A percentile compares a stretch with the other conserved stretches of the same genome.
Conservation (phyloP, 1,140 invertebrate genomes). For the Bombus picipes region DNA sequence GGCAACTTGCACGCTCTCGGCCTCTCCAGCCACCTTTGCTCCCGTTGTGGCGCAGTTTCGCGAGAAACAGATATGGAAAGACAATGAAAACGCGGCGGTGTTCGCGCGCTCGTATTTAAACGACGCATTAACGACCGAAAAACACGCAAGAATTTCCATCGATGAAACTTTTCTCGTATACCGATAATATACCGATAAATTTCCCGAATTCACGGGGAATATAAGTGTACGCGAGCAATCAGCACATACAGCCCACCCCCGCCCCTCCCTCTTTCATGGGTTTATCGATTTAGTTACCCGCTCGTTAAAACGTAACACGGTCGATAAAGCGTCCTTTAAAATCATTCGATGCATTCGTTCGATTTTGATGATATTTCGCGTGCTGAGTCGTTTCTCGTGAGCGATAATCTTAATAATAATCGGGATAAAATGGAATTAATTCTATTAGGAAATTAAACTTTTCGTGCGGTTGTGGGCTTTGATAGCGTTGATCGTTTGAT, state of each 20-base stretch:
- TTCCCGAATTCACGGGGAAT: neutral
- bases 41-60: no score
- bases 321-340: constrained; percentile 32
- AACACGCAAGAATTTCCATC: constrained; percentile 5
- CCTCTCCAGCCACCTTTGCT: neutral
- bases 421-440: neutral
- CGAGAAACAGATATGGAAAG: neutral
- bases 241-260: neutral
- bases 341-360: neutral
- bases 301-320: constrained; percentile 36
- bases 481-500: no score
- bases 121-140: neutral
- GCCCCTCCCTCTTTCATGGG: neutral
- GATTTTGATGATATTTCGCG: no score
- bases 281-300: constrained; percentile 39
- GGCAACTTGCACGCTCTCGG: neutral
- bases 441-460: constrained; percentile 24
- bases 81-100: neutral
- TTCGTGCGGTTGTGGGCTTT: no score
- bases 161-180: constrained; percentile 8
- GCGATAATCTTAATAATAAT: no score
- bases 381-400: no score
- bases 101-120: neutral
- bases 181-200: constrained; percentile 15
- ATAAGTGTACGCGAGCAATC: no score